A percentile compares a stretch with the other conserved stretches of the same genome.
phyloP scores from a whole-genome alignment of 2,888 invertebrate species.

The Hirudinaria manillensis region DNA sequence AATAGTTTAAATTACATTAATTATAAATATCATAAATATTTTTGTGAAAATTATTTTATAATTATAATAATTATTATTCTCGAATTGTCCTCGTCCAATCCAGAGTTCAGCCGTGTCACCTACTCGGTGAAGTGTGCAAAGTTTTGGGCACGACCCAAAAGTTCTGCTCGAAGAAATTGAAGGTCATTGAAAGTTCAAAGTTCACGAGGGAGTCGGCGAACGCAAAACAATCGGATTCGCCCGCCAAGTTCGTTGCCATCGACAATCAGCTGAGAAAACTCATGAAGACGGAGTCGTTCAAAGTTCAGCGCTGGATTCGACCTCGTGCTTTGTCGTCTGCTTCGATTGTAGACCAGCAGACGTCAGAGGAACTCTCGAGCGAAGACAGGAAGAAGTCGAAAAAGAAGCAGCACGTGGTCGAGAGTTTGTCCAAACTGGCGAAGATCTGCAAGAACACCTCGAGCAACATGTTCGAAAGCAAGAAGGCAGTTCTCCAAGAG shows the following conservation, averaged over 20 bases:
- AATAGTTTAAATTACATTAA: too few relatives aligned
- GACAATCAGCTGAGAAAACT: neutral
- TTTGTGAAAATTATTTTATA: too few relatives aligned
- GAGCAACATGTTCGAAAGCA: neutral
- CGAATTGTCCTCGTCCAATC: too few relatives aligned
- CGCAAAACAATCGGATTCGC: neutral
- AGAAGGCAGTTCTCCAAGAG: neutral
- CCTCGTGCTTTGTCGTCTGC: too few relatives aligned
- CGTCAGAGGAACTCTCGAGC: neutral
- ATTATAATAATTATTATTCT: too few relatives aligned
- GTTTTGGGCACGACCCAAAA: neutral
- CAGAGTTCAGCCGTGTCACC: neutral
- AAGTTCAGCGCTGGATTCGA: neutral
- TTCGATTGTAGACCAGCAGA: neutral
- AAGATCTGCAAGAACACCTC: slow-evolving; percentile 2
- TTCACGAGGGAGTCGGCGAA: neutral
- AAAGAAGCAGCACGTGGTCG: neutral
- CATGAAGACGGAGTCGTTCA: neutral
- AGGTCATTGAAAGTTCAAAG: neutral
- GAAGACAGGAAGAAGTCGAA: slow-evolving; percentile 4
- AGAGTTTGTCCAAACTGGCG: neutral
- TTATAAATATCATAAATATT: too few relatives aligned
- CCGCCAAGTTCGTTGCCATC: neutral
- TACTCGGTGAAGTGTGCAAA: neutral
- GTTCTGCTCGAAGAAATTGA: slow-evolving; percentile 9